phyloP scores from a whole-genome alignment of 2,113 vertebrate genomes.

The Cavia aperea region DNA sequence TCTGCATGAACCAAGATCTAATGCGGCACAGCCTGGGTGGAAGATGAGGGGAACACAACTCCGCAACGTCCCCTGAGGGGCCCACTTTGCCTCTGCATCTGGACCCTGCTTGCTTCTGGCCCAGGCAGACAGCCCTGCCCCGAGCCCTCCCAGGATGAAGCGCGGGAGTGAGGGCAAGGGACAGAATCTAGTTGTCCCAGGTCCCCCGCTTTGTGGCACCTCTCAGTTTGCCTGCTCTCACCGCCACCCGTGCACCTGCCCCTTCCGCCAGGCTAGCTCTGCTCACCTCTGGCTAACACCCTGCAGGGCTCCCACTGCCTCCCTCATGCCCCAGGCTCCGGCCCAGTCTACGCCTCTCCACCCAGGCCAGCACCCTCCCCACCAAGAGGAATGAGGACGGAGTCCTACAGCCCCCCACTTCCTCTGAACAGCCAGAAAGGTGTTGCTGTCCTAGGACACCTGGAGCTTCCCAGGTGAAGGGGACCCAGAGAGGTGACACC shows the following conservation, averaged over 20 bases:
- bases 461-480: neutral
- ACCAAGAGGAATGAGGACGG: too few species aligned
- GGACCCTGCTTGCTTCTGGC: neutral
- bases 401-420: neutral
- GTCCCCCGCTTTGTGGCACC: fast-evolving
- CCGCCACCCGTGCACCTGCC: neutral
- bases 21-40: neutral
- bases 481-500: neutral
- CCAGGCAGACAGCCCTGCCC: neutral
- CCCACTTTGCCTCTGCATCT: neutral
- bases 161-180: neutral
- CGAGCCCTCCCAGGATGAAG: neutral
- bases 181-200: neutral
- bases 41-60: neutral
- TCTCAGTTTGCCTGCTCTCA: neutral
- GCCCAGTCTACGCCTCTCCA: neutral
- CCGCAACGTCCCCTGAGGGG: too few species aligned
- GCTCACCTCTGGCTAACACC: neutral
- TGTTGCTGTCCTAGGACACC: fast-evolving
- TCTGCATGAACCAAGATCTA: neutral
- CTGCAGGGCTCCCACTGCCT: neutral
- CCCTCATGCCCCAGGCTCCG: neutral
- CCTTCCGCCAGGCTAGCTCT: neutral
- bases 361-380: neutral
- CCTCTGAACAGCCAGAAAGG: neutral